These are phyloP conservation scores for Botia almorhae DNA, from an alignment of 2,797 vertebrate species.

Conservation along the genomic window DNA sequence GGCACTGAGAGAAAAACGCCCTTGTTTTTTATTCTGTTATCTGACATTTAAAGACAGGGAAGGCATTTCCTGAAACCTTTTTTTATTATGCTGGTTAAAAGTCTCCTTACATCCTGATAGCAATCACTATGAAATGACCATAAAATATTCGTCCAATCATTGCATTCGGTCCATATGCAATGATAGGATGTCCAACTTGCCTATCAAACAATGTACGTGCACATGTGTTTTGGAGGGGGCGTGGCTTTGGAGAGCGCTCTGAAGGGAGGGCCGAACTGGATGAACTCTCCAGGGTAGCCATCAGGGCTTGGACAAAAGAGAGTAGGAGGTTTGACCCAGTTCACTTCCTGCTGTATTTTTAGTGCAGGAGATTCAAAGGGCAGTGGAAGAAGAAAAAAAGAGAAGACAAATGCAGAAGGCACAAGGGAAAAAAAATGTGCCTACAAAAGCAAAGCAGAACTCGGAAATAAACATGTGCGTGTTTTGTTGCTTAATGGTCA, in stretches of 20 bases:
- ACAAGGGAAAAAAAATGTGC: background rate
- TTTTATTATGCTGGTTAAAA: too few species aligned
- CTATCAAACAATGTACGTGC: background rate
- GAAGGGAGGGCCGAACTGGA: too few species aligned
- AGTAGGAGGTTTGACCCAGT: constrained; percentile 71
- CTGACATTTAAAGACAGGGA: too few species aligned
- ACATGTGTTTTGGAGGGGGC: too few species aligned
- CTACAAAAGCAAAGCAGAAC: background rate
- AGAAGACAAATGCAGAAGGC: constrained; percentile 39
- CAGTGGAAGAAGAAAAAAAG: constrained; percentile 57
- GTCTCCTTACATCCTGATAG: too few species aligned
- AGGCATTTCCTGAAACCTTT: too few species aligned
- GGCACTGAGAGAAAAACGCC: background rate
- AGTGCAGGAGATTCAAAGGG: constrained; percentile 62
- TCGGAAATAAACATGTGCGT: background rate
- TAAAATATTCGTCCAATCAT: too few species aligned
- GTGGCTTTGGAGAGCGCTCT: too few species aligned
- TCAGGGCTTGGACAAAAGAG: constrained; percentile 63
- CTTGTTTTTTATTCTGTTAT: too few species aligned
- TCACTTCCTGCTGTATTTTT: constrained; percentile 68
- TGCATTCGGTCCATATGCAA: too few species aligned
- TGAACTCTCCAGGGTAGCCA: constrained; percentile 37
- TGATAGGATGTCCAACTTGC: background rate
- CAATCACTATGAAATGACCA: too few species aligned
- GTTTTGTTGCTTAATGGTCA: background rate